These are phyloP conservation scores for Pimpla rufipes DNA, from an alignment of 2,888 invertebrate species.

Conservation along the genomic window DNA sequence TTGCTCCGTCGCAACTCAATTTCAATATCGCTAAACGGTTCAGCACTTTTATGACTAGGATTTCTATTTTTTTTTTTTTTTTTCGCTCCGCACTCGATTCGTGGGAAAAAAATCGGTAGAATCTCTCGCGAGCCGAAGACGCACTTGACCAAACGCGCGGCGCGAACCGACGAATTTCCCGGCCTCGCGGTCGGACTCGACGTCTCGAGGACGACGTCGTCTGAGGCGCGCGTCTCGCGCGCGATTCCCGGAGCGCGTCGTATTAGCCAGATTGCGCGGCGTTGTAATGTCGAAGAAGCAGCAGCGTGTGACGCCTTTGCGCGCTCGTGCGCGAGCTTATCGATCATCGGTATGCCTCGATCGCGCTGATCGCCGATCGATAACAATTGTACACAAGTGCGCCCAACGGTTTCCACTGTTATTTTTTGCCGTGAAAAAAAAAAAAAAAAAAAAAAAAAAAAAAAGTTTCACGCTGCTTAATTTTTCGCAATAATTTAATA, in stretches of 20 bases:
- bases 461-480: neutral
- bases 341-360: constrained; percentile 65
- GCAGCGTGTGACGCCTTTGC: constrained; percentile 39
- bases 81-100: too few species aligned
- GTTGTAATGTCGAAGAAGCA: constrained; percentile 49
- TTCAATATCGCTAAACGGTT: too few species aligned
- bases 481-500: too few species aligned
- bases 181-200: constrained; percentile 24
- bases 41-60: too few species aligned
- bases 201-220: constrained; percentile 55
- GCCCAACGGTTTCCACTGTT: neutral
- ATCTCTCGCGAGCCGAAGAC: neutral
- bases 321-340: constrained; percentile 50
- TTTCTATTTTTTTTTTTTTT: too few species aligned
- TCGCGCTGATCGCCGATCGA: constrained; percentile 52
- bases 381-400: constrained; percentile 26
- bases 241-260: constrained; percentile 43
- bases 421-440: neutral
- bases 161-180: constrained; percentile 7
- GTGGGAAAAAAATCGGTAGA: neutral
- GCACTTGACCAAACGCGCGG: neutral
- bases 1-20: too few species aligned
- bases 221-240: constrained; percentile 26
- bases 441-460: neutral
- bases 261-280: constrained; percentile 59